Percentiles rank a stretch among this genome's conserved stretches.
Evolutionary conservation across 2,113 vertebrate genomes (phyloP).

Genomic region (Microtus richardsoni): DNA sequence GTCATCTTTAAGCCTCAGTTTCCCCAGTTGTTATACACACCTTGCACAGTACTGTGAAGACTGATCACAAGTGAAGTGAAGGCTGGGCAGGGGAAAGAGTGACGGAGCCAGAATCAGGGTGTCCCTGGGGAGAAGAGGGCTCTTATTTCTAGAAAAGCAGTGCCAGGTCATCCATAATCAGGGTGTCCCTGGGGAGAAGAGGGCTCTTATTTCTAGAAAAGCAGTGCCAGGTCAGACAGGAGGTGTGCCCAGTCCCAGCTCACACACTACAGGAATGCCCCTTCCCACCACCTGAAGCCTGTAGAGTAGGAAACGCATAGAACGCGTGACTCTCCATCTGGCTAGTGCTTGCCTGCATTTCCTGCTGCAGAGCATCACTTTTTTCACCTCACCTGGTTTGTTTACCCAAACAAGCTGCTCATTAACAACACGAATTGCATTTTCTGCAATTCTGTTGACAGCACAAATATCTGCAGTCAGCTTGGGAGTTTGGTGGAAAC

Average conservation of each 20-base stretch:
- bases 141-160: not conserved
- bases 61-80: not conserved
- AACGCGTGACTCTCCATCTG: slow-evolving; percentile 70
- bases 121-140: not conserved
- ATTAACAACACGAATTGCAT: slow-evolving; percentile 79
- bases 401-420: slow-evolving; percentile 84
- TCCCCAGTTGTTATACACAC: not conserved
- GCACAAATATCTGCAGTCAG: slow-evolving; percentile 80
- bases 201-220: not conserved
- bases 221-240: slow-evolving; percentile 40
- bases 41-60: not conserved
- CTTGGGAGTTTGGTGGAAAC: slow-evolving; percentile 78
- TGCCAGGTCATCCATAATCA: slow-evolving; percentile 32
- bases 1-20: not conserved
- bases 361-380: slow-evolving; percentile 70
- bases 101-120: not conserved
- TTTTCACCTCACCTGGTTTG: slow-evolving; percentile 79
- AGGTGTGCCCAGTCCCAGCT: not conserved
- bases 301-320: not conserved
- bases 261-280: not conserved
- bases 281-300: slow-evolving; percentile 55
- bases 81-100: not conserved
- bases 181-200: not conserved
- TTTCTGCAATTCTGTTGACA: slow-evolving; percentile 80
- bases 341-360: slow-evolving; percentile 75